Percentiles rank a stretch among this genome's conserved stretches.
Evolutionary conservation across 2,113 vertebrate genomes (phyloP).

Genomic region (Urocynchramus pylzowi): DNA sequence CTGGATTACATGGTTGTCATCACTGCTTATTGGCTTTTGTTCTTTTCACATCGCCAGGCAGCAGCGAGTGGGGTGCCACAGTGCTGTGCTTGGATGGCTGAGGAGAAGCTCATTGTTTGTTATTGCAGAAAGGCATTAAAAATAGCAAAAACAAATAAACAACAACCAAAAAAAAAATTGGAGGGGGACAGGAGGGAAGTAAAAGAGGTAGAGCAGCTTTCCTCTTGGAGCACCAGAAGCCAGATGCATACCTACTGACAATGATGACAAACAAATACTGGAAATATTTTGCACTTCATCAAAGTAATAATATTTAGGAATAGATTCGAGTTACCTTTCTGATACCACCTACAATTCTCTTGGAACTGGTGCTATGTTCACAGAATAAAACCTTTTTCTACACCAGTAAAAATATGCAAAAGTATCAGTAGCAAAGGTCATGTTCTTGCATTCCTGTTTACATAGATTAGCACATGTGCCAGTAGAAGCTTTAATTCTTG

Average conservation of each 20-base stretch:
- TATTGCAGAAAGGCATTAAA: neutral
- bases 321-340: neutral
- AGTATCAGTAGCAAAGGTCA: neutral
- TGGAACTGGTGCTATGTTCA: neutral
- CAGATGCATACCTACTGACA: neutral
- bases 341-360: neutral
- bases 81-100: neutral
- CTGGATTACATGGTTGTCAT: slow-evolving; percentile 53
- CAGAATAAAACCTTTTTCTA: neutral
- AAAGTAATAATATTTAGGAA: neutral
- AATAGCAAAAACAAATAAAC: neutral
- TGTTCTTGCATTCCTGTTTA: neutral
- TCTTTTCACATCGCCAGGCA: neutral
- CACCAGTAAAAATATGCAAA: neutral
- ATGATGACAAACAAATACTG: neutral
- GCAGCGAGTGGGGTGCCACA: neutral
- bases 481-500: neutral
- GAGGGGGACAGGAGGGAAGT: fast-evolving
- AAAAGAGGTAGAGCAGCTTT: neutral
- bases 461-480: neutral
- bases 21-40: slow-evolving; percentile 42
- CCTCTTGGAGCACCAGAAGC: neutral
- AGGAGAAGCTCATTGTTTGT: neutral
- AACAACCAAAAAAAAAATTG: neutral
- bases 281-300: neutral